These are phyloP conservation scores for Takifugu flavidus DNA, from an alignment of 2,113 vertebrate species.

Conservation along the genomic window DNA sequence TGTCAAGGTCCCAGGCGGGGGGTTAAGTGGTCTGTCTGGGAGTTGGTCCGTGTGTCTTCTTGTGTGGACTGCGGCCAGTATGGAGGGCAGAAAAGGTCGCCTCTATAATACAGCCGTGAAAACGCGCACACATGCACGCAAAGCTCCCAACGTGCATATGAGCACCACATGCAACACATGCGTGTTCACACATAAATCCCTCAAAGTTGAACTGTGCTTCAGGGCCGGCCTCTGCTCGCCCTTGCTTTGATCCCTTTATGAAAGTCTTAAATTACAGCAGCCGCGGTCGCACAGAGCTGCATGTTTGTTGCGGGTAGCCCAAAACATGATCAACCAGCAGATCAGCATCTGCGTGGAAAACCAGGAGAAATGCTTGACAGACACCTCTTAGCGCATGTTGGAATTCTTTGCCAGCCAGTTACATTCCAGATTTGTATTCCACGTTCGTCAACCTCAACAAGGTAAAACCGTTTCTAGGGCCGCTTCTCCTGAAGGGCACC, in stretches of 20 bases:
- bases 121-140: slow-evolving; percentile 1
- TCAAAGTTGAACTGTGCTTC: slow-evolving; percentile 40
- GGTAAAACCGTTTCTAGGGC: too few relatives aligned
- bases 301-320: slow-evolving; percentile 12
- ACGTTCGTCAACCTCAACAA: too few relatives aligned
- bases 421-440: too few relatives aligned
- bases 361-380: too few relatives aligned
- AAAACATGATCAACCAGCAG: neutral
- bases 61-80: slow-evolving; percentile 47
- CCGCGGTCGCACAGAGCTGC: slow-evolving; percentile 15
- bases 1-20: slow-evolving; percentile 69
- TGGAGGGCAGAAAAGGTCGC: slow-evolving; percentile 49
- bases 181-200: slow-evolving; percentile 31
- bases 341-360: too few relatives aligned
- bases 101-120: slow-evolving; percentile 51
- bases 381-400: too few relatives aligned
- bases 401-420: too few relatives aligned
- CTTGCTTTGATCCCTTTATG: slow-evolving; percentile 30
- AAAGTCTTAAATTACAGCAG: slow-evolving; percentile 22
- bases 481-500: too few relatives aligned
- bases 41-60: slow-evolving; percentile 47
- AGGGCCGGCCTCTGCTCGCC: slow-evolving; percentile 38
- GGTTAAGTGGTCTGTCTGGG: slow-evolving; percentile 64
- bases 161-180: slow-evolving; percentile 12
- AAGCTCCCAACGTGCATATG: slow-evolving; percentile 17